Percentiles rank a stretch among this genome's conserved stretches.
Evolutionary conservation across 2,888 invertebrate species (phyloP).

Genomic region (Tiliacea aurago): DNA sequence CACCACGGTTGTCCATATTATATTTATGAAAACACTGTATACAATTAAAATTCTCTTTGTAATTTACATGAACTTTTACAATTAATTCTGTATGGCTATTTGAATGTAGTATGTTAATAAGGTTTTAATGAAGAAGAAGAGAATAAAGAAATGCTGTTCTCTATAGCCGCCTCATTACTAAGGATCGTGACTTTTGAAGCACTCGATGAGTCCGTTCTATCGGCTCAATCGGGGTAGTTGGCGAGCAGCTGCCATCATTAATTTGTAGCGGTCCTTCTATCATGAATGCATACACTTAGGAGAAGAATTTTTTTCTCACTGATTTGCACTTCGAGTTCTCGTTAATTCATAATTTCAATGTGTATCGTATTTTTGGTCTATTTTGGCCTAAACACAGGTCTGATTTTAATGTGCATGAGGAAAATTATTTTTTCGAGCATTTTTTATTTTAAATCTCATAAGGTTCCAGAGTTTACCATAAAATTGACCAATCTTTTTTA

Average conservation of each 20-base stretch:
- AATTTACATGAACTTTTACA: constrained; percentile 21
- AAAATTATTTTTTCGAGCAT: background rate
- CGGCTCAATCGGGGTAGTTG: background rate
- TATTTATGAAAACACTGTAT: constrained; percentile 37
- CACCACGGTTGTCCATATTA: constrained; percentile 33
- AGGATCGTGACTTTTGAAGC: constrained; percentile 2
- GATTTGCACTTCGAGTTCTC: background rate
- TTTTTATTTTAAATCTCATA: background rate
- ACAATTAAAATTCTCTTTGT: constrained; percentile 40
- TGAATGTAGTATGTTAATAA: background rate
- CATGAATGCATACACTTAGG: background rate
- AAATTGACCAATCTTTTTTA: constrained; percentile 19
- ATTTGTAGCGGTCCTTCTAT: background rate
- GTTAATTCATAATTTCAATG: background rate
- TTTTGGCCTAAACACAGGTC: background rate
- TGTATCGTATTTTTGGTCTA: background rate
- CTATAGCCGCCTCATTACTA: background rate
- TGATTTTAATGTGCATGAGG: background rate
- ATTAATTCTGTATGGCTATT: constrained; percentile 1
- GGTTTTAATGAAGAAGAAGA: constrained; percentile 13
- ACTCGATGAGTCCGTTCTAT: background rate
- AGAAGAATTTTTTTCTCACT: background rate
- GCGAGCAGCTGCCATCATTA: background rate
- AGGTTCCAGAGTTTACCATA: background rate
- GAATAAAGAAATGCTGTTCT: background rate